Base-by-base conservation (phyloP, 2,113 vertebrate species). In the Kryptolebias marmoratus region DNA sequence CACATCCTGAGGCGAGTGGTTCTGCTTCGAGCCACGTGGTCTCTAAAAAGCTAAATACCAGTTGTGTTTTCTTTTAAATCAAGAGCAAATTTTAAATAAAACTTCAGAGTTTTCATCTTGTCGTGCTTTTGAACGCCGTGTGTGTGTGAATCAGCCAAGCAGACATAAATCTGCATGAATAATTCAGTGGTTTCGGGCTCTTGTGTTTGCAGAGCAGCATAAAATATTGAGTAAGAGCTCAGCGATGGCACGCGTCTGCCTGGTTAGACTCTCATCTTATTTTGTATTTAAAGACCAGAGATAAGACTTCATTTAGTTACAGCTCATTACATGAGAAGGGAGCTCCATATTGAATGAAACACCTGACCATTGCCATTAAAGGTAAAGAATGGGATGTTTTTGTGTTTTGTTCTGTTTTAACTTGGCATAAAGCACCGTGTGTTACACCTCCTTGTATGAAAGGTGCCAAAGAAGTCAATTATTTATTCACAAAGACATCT, bases 161-260 rank as follows among this genome's bases (percentile, higher is more conserved):
- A 75, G 84, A 77, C 77, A 82, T 80, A 82, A 91, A 85, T 70
- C 49, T 44, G 57, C 74, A 80, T 93, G 49, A 91, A 93, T 93
- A 82, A 92, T 93, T 93, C 73, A 93, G 75, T 66, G 71, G 28
- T 77, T 77, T 56, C 73, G 78, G 71, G 71, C 67, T 55, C 66
- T 81, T 79, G 71, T 66, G 68, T 84, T 88, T 82, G 75, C 82
- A 86, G 84, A 84, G 80, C 56, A 68, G 45, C 79, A 88, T 90
- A 58, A 91, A 87, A 88, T 87, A 90, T 89, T 88, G 64, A 91
- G 79, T 75, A 78, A 70, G 61, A 81, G 71, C 80, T 73, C 61
- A 79, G 80, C 30, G 5, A 57, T 68, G 75, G 80, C 52, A 73
- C 58, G 53, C 27, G 27, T 73, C 31, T 84, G 73, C 27, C 64